Base-by-base conservation (phyloP, 1,140 invertebrate genomes). In the Bombus balteatus region DNA sequence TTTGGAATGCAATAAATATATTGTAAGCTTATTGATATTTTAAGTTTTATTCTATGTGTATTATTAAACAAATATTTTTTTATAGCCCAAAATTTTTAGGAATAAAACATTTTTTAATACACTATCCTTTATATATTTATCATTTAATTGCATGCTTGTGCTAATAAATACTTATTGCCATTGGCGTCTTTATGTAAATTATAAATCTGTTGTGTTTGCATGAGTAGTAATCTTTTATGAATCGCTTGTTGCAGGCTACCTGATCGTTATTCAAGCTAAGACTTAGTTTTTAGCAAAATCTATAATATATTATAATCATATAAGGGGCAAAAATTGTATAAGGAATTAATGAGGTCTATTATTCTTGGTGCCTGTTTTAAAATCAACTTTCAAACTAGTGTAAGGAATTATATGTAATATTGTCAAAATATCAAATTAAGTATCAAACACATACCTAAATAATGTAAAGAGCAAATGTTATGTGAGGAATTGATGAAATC, bases 221-320 rank as follows among this genome's bases (percentile, higher is more conserved):
- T 94, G 93, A 92, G 93, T 94, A 94, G 93, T 93, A 91, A 93
- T 87, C 84, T 91, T 93, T 93, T 91, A 92, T 91, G 87, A 93
- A 93, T 81, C 89, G 88, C 91, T 91, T 93, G 90, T 92, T 92
- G 86, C 89, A 94, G 91, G 91, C 92, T 91, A 91, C 81, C 89
- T 91, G 88, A 91, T 90, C 91, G 87, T 93, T 93, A 91, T 89
- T 87, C 89, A 87, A 92, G 87, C 89, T 92, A 91, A 93, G 88
- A 91, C 83, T 93, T 81, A 87, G 32, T 89, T 87, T 89, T 89
- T 83, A 90, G 72, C 88, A 78, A 79, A 89, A 87, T 90, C 90
- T 92, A 81, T 89, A 92, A 85, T 89, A 59, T 90, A 81, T 73
- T 88, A 59, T 89, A 89, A 68, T 70, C 72, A 70, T 91, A 86